phyloP scores from a whole-genome alignment of 2,113 vertebrate genomes.

The Peucedramus taeniatus region DNA sequence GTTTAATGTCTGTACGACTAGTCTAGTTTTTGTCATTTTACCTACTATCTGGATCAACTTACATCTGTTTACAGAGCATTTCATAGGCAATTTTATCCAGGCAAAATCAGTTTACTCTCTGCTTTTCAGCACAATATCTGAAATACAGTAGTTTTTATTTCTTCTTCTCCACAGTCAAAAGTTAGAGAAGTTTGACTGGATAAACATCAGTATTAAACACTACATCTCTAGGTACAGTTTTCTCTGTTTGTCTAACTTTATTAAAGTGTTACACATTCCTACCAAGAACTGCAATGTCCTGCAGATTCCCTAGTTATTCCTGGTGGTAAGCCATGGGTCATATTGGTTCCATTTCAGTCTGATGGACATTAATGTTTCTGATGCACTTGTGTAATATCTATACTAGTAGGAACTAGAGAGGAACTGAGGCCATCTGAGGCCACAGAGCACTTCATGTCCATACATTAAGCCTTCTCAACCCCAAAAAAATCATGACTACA shows the following conservation, averaged over 20 bases:
- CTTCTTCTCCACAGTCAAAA: not conserved
- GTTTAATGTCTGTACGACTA: not conserved
- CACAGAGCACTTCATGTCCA: not conserved
- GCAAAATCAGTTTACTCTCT: not conserved
- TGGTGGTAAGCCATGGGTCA: not conserved
- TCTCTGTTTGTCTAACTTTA: not conserved
- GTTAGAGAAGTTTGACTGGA: not conserved
- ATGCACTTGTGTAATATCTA: not conserved
- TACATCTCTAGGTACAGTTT: not conserved
- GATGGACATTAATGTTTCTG: not conserved
- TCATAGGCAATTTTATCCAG: not conserved
- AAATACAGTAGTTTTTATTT: not conserved
- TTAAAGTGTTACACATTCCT: not conserved
- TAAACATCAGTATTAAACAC: not conserved
- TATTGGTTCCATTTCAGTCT: not conserved
- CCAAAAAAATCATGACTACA: not conserved
- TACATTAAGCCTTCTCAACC: not conserved
- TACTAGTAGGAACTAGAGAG: not conserved
- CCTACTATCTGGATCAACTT: not conserved
- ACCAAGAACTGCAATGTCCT: not conserved
- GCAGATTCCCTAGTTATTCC: not conserved
- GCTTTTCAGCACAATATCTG: not conserved
- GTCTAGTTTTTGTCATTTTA: not conserved
- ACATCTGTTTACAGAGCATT: not conserved
- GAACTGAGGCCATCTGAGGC: not conserved